Percentiles rank a stretch among this genome's conserved stretches.
phyloP scores from a whole-genome alignment of 2,113 vertebrate species.

The Psettodes erumei region DNA sequence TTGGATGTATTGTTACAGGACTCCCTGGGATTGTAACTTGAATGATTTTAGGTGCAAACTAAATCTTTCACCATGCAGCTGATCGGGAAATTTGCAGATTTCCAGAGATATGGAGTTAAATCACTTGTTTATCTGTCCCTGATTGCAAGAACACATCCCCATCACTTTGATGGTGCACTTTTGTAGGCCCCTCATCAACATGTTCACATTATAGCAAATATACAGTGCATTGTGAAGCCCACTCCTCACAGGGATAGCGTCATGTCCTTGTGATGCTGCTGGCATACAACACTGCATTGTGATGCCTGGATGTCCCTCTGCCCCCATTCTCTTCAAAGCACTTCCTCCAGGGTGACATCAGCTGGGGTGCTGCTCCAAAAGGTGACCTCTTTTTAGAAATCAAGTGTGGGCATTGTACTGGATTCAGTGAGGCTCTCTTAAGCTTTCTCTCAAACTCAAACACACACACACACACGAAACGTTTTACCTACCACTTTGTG shows the following conservation, averaged over 20 bases:
- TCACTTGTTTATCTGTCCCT: slow-evolving; percentile 53
- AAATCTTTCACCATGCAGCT: background rate
- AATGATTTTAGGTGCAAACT: slow-evolving; percentile 2
- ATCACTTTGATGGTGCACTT: slow-evolving; percentile 42
- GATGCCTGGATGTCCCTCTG: slow-evolving; percentile 73
- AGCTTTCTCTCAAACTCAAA: too few species aligned
- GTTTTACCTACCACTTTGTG: slow-evolving; percentile 11
- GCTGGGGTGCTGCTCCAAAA: slow-evolving; percentile 41
- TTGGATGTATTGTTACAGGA: background rate
- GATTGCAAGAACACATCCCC: slow-evolving; percentile 41
- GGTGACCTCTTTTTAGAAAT: slow-evolving; percentile 38
- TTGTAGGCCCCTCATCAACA: slow-evolving; percentile 47
- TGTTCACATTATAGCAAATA: slow-evolving; percentile 43
- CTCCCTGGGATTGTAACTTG: background rate
- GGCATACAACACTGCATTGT: slow-evolving; percentile 77
- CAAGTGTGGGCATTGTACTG: slow-evolving; percentile 12
- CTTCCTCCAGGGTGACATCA: slow-evolving; percentile 83
- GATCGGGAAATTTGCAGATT: slow-evolving; percentile 11
- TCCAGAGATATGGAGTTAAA: slow-evolving; percentile 19
- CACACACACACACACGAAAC: background rate
- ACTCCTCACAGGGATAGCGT: slow-evolving; percentile 61
- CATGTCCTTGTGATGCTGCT: slow-evolving; percentile 62
- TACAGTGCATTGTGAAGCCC: slow-evolving; percentile 59
- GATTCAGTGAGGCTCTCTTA: background rate
- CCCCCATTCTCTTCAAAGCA: slow-evolving; percentile 83